phyloP scores from a whole-genome alignment of 1,140 invertebrate genomes.

The Drosophila funebris region DNA sequence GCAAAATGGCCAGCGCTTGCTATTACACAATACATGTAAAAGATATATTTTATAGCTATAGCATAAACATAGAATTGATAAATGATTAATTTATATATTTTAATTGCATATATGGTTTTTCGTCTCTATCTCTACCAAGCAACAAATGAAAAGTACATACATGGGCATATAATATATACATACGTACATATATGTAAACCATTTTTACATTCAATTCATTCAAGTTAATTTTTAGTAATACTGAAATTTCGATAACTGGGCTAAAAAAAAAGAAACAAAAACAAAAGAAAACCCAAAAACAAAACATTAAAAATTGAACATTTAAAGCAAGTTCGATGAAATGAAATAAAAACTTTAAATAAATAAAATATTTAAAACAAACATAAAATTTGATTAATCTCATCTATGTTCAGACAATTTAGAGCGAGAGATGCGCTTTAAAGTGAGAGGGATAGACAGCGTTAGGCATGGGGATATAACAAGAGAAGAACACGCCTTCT shows the following conservation, averaged over 20 bases:
- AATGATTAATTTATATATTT: constrained; percentile 65
- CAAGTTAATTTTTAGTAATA: constrained; percentile 81
- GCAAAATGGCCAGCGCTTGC: constrained; percentile 65
- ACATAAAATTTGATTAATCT: not conserved
- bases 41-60: constrained; percentile 77
- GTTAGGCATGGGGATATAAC: not conserved
- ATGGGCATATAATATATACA: constrained; percentile 45
- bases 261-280: constrained; percentile 32
- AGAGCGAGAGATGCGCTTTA: not conserved
- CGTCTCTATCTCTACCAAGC: constrained; percentile 66
- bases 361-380: constrained; percentile 79
- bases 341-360: constrained; percentile 82
- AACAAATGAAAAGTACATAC: constrained; percentile 45
- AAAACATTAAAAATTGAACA: constrained; percentile 48
- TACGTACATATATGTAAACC: constrained; percentile 62
- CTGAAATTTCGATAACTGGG: constrained; percentile 68
- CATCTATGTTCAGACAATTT: not conserved
- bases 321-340: constrained; percentile 78
- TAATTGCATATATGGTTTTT: constrained; percentile 74
- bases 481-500: too few species aligned
- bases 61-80: constrained; percentile 76
- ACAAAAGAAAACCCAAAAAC: constrained; percentile 10
- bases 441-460: not conserved
- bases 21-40: constrained; percentile 78
- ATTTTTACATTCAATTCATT: constrained; percentile 81